Evolutionary conservation across 2,888 invertebrate species (phyloP), one percentile per base, ranked within the genome.

Genomic region (Oegoconia quadripuncta): DNA sequence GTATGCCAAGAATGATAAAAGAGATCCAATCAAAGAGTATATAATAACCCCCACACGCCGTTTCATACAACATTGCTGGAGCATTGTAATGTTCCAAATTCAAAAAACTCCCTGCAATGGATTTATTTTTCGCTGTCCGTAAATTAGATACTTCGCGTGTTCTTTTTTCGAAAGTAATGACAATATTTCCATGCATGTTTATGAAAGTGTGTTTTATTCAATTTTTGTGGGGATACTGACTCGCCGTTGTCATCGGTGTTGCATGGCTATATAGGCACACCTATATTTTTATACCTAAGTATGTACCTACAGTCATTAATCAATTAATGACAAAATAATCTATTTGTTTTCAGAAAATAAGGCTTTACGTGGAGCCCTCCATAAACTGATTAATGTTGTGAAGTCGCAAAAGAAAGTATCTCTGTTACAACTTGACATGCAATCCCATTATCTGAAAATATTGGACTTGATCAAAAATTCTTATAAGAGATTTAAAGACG

Each of bases 381-480:
- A 11, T 1, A 48, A 39, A 13, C 48, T 63, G 7, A 3, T 26
- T 7, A 7, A n/a, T 3, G 13, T 18, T 2, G 13, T 22, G 6
- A 13, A 41, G 28, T 42, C 32, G 2, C 52, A 59, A 26, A 61
- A 56, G 6, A 64, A 63, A 20, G 38, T 52, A 14, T 75, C 70
- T 4, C 46, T 71, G 2, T 43, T 72, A 17, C 62, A 70, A 41
- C 31, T 79, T 14, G 62, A 79, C 25, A 77, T 77, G 73, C 52
- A 59, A 31, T 48, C 53, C 12, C 42, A 67, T 8, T 68, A 65
- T 33, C 45, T 73, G 4, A 50, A 74, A 28, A 63, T 79, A 41
- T 47, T 79, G 16, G 70, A 72, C 39, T 64, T 73, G 48, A 49
- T 80, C 15, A 53, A 55, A 2, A 64, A 72, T 30, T 64, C 61